These are phyloP conservation scores for Neotoxoptera formosana DNA, from an alignment of 1,140 invertebrate species.

Conservation along the genomic window DNA sequence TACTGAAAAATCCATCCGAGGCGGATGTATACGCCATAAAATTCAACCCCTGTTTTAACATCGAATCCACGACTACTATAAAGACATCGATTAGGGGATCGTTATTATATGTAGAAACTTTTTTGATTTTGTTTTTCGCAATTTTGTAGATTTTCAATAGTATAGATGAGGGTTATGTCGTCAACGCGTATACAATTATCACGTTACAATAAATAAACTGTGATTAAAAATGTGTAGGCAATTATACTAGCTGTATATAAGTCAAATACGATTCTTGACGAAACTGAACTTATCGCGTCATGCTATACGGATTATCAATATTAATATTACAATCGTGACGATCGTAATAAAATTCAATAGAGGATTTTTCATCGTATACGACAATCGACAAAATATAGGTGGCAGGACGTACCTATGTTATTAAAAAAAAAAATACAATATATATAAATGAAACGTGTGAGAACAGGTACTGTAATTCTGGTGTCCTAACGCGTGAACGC, in stretches of 20 bases:
- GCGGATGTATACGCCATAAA: conserved; percentile 50
- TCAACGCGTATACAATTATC: not conserved
- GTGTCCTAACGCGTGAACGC: conserved; percentile 51
- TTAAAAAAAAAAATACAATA: not conserved
- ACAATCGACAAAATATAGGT: not conserved
- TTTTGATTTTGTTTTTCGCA: not conserved
- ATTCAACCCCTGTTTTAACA: conserved; percentile 47
- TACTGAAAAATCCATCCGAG: conserved; percentile 40
- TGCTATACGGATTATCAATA: not conserved
- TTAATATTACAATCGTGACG: not conserved
- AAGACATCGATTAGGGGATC: conserved; percentile 36
- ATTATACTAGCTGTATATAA: not conserved
- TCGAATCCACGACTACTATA: conserved; percentile 39
- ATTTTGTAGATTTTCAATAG: not conserved
- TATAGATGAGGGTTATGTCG: not conserved
- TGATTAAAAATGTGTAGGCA: not conserved
- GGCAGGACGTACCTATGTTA: not conserved
- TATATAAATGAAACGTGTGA: conserved; percentile 15
- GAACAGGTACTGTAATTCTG: conserved; percentile 46
- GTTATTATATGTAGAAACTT: conserved; percentile 24
- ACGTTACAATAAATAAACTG: not conserved
- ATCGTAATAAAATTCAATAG: conserved; percentile 4
- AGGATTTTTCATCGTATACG: not conserved
- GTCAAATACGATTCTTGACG: not conserved
- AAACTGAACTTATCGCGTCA: not conserved